Conservation (phyloP, 2,797 vertebrate genomes). For the Sebastes itinus region DNA sequence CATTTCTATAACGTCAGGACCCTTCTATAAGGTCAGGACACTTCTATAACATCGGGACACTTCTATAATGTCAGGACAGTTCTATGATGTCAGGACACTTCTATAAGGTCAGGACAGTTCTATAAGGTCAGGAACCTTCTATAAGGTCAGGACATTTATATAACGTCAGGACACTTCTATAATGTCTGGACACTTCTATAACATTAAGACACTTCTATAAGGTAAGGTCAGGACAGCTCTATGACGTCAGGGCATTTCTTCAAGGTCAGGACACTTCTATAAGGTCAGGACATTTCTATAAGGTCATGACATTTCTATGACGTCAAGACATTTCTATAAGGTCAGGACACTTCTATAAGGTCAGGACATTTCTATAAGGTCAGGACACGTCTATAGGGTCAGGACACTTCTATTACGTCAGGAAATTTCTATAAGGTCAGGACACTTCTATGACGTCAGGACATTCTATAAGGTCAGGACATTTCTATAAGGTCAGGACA, state of each 20-base stretch:
- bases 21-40: no score
- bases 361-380: background rate
- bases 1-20: no score
- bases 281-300: background rate
- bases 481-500: no score
- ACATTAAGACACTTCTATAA: background rate
- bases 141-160: background rate
- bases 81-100: background rate
- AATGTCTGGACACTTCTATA: background rate
- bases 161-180: fast-evolving
- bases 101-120: background rate
- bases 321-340: background rate
- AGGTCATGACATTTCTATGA: no score
- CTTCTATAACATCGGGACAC: no score
- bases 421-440: no score
- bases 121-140: background rate
- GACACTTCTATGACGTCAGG: background rate
- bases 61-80: background rate
- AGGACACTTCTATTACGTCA: no score
- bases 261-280: background rate
- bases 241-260: background rate
- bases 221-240: background rate
- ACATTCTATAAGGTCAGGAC: no score
- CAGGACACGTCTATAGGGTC: background rate
- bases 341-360: background rate